Percentiles rank a stretch among this genome's conserved stretches.
Conservation (phyloP, 2,113 vertebrate species). For the Bothrops jararaca region DNA sequence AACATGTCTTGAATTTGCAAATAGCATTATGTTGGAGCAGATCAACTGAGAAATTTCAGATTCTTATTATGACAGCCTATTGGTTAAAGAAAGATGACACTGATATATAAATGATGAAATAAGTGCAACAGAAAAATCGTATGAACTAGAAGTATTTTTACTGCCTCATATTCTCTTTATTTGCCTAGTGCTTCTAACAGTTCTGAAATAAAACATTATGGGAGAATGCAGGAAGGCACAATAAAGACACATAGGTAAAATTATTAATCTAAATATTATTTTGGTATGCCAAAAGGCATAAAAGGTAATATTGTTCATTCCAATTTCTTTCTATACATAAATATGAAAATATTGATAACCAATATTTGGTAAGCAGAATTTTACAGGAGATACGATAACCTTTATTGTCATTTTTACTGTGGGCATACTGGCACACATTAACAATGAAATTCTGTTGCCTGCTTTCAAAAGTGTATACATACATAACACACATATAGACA, state of each 20-base stretch:
- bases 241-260: neutral
- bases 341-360: neutral
- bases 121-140: neutral
- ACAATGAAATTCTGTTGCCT: too few relatives aligned
- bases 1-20: neutral
- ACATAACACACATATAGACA: too few relatives aligned
- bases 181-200: neutral
- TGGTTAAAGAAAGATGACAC: neutral
- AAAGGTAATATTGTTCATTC: neutral
- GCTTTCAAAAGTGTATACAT: too few relatives aligned
- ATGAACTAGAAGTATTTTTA: neutral
- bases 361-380: neutral
- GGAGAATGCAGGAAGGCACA: neutral
- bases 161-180: neutral
- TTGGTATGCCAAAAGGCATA: neutral
- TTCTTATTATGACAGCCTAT: neutral
- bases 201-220: neutral
- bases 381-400: too few relatives aligned
- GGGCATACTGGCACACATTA: too few relatives aligned
- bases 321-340: neutral
- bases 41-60: neutral
- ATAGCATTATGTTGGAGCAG: neutral
- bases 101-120: neutral
- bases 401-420: too few relatives aligned
- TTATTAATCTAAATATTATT: neutral